Conservation (phyloP, 1,140 invertebrate species). For the Lepidurus packardi region DNA sequence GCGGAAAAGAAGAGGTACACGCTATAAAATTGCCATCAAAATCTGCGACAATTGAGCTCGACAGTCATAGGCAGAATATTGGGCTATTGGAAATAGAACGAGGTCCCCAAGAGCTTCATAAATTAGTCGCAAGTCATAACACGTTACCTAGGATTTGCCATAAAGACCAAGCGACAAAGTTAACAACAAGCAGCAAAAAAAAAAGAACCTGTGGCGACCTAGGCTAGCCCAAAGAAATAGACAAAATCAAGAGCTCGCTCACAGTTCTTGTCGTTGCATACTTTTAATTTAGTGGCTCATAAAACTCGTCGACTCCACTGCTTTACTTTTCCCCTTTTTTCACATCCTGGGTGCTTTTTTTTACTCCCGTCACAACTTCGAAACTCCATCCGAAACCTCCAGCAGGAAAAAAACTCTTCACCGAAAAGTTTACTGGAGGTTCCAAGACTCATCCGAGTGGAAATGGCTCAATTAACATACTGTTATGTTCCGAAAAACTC, state of each 20-base stretch:
- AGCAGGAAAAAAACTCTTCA: neutral
- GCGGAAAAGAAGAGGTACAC: neutral
- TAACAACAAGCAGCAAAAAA: neutral
- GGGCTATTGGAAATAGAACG: neutral
- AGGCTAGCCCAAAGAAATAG: neutral
- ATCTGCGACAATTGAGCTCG: slow-evolving; percentile 17
- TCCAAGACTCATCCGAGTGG: neutral
- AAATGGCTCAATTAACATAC: neutral
- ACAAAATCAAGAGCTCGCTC: neutral
- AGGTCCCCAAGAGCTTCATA: neutral
- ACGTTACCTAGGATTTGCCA: slow-evolving; percentile 9
- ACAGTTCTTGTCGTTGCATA: slow-evolving; percentile 12
- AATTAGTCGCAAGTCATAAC: slow-evolving; percentile 19
- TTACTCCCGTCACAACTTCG: neutral
- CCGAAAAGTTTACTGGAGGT: neutral
- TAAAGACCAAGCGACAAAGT: slow-evolving; percentile 18
- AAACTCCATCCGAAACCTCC: neutral
- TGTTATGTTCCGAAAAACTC: neutral
- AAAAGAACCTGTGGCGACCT: neutral
- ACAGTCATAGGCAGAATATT: neutral
- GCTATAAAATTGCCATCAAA: slow-evolving; percentile 8
- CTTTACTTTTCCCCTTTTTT: neutral
- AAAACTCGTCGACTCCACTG: slow-evolving; percentile 1
- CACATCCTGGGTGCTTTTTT: neutral
- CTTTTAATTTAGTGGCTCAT: slow-evolving; percentile 15